Conservation (phyloP, 2,113 vertebrate genomes). For the Lagopus muta region DNA sequence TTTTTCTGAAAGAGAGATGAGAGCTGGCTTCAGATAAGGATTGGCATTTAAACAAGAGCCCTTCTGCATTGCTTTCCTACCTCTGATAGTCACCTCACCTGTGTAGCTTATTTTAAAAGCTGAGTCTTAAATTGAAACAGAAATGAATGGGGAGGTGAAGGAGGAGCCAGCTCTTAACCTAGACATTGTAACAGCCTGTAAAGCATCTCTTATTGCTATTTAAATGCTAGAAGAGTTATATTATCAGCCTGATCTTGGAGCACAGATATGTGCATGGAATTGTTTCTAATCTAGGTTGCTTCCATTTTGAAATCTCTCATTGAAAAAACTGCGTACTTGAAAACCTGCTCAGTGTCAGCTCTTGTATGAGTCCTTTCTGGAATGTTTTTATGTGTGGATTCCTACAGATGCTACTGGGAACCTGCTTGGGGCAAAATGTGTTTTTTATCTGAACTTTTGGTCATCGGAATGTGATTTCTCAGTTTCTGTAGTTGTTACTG, state of each 20-base stretch:
- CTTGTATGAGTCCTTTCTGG: background rate
- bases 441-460: background rate
- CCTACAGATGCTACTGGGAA: background rate
- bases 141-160: background rate
- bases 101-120: background rate
- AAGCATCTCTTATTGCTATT: background rate
- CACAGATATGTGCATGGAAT: background rate
- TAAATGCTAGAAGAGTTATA: background rate
- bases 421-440: background rate
- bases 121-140: background rate
- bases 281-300: background rate
- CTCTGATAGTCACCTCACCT: background rate
- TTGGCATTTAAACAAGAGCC: background rate
- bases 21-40: background rate
- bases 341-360: background rate
- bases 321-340: background rate
- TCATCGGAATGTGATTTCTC: background rate
- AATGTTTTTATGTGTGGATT: background rate
- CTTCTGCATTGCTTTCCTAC: background rate
- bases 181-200: background rate
- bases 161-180: background rate
- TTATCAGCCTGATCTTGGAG: background rate
- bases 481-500: background rate
- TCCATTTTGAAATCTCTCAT: rapidly evolving
- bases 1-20: background rate